Base-by-base conservation (phyloP, 1,140 invertebrate genomes). In the Rhopalosiphum padi region DNA sequence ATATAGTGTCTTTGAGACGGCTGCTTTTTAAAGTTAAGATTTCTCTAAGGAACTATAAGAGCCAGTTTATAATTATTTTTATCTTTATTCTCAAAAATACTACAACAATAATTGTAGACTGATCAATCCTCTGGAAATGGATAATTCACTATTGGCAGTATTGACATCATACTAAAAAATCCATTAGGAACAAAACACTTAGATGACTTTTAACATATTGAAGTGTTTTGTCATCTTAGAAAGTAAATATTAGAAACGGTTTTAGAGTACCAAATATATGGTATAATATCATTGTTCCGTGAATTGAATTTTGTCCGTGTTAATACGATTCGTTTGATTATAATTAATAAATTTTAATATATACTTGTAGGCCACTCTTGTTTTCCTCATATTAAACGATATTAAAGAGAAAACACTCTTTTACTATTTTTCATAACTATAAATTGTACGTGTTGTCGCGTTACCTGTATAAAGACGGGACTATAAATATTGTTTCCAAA, bases 181-280 rank as follows among this genome's bases (percentile, higher is more conserved):
- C 48, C 48, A 89, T 53, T 89, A 53, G n/a, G 21, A 89, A 53
- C 23, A 89, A 37, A 53, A 87, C 30, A 5, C 25, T 41, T 2
- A 88, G n/a, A 88, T 37, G 51, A 53, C 48, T 89, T 89, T 55
- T 89, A 89, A 55, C n/a, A 89, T 89, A 37, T 55, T 11, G 51
- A 89, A 55, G n/a, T 23, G 48, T 53, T 89, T 89, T 55, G 2
- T n/a, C 48, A 53, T 55, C 87, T 53, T 5, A 15, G 22, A 55
- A 89, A 25, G 87, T 89, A 89, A 51, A 89, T 55, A 55, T 89
- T 89, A 51, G 87, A 51, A 88, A 88, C 35, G 21, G 48, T 88
- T 88, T 88, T 22, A 35, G 48, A 18, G 18, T 46, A 46, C 41
- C 25, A 30, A 86, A 86, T 41, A 86, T 25, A 46, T 41, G 2